These are phyloP conservation scores for Oedothorax gibbosus DNA, from an alignment of 1,140 invertebrate species.

Conservation along the genomic window DNA sequence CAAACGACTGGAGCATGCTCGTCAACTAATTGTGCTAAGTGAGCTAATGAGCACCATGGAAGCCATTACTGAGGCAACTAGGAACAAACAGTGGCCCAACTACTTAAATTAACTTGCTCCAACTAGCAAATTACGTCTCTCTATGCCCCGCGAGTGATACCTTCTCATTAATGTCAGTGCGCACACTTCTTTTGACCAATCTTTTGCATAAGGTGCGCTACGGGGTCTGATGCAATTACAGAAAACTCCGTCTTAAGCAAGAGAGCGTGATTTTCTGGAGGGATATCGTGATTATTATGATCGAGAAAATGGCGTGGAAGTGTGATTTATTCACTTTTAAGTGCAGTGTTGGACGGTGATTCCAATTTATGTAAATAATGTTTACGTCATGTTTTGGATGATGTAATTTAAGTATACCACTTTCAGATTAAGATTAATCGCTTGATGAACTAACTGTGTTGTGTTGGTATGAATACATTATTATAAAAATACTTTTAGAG, in stretches of 20 bases:
- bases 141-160: background rate
- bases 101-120: slow-evolving; percentile 31
- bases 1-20: background rate
- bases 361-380: too few species aligned
- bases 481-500: too few species aligned
- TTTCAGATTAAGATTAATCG: too few species aligned
- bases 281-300: background rate
- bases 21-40: slow-evolving; percentile 22
- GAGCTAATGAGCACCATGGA: slow-evolving; percentile 13
- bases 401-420: too few species aligned
- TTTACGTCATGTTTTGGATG: too few species aligned
- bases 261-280: background rate
- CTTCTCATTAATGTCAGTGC: slow-evolving; percentile 18
- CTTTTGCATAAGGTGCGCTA: background rate
- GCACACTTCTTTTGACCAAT: slow-evolving; percentile 3
- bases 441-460: too few species aligned
- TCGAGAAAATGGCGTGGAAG: background rate
- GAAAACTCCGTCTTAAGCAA: background rate
- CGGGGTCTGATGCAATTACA: slow-evolving; percentile 3
- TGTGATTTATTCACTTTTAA: too few species aligned
- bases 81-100: slow-evolving; percentile 12
- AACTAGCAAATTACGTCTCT: slow-evolving; percentile 27
- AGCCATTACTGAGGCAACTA: background rate
- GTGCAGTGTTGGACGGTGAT: too few species aligned
- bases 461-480: too few species aligned